Evolutionary conservation across 2,888 invertebrate species (phyloP), one percentile per base, ranked within the genome.

Genomic region (Emesis furor): DNA sequence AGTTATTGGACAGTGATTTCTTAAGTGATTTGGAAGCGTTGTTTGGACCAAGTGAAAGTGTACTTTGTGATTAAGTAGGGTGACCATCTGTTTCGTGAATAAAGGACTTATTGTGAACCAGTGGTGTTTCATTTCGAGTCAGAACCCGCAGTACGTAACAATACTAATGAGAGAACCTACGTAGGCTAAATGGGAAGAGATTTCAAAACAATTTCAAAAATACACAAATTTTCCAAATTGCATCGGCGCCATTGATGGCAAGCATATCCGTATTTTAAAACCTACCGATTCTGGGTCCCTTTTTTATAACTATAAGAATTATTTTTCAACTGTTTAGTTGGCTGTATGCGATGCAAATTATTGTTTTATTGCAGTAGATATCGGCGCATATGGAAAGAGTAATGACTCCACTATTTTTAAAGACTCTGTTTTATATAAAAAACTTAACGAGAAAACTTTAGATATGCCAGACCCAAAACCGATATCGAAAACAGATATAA

Each of bases 401-500:
- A 78, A 68, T 75, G 55, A n/a, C n/a, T 55, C 1, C 8, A 42
- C 42, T 7, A 42, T 42, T 42, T 42, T 42, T 42, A 42, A 42
- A 42, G 42, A 42, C 55, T n/a, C n/a, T 17, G 17, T 17, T 17
- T 55, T 55, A 4, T n/a, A 24, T 24, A 24, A 24, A 78, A 78
- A 72, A 62, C 77, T 78, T 62, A 65, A 37, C 32, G 77, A 78
- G 67, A 78, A 75, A 72, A 51, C 75, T 42, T 78, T 82, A 42
- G 71, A 82, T 67, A 78, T 82, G 72, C 77, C 85, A 69, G 78
- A 67, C 51, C 78, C 83, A 76, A 81, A 78, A 55, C 84, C 55
- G 72, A 14, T 86, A 79, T 80, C 75, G 62, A 14, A 62, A 72
- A 51, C 39, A 17, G 37, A 62, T 76, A 76, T 67, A 69, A n/a